Evolutionary conservation across 2,113 vertebrate species (phyloP), one percentile per base, ranked within the genome.

Genomic region (Daphoenositta chrysoptera): DNA sequence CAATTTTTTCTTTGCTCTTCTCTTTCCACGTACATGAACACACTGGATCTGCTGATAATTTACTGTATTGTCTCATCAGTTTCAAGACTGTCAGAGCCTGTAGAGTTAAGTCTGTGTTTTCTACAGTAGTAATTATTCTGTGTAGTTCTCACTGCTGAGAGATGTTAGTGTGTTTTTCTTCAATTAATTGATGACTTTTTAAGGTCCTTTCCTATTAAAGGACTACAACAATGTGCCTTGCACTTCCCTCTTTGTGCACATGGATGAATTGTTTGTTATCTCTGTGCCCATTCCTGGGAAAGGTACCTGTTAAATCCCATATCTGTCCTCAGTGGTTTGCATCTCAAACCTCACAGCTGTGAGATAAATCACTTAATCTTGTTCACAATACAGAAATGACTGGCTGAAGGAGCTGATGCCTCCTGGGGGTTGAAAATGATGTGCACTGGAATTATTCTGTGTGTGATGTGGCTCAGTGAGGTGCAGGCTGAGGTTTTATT

Each of bases 221-320:
- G n/a, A 50, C 39, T 58, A 26, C 26, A 79, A 0, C 9, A 18
- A 3, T 0, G 9, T 61, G 51, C 47, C 47, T 95, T 89, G 58
- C 40, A 15, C 19, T 53, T 71, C 18, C 9, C 30, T 61, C n/a
- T 57, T 35, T 18, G 4, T 83, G 61, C 44, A 7, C 35, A 1
- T 7, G 15, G 66, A 22, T 53, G 11, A 69, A 15, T 53, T 40
- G 8, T 30, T 23, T 56, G 42, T 40, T 47, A 17, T 27, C 23
- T 83, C 47, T 82, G 0, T 50, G n/a, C 26, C 8, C 30, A 1
- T 1, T 22, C 39, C 78, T 69, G 40, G 42, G 42, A 42, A 35
- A 31, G 61, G 44, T 15, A 3, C 26, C 21, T n/a, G 1, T 8
- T 13, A 9, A 87, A 63, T n/a, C 9, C 26, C 10, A 0, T 1